phyloP scores from a whole-genome alignment of 2,113 vertebrate genomes.

The Saimiri boliviensis region DNA sequence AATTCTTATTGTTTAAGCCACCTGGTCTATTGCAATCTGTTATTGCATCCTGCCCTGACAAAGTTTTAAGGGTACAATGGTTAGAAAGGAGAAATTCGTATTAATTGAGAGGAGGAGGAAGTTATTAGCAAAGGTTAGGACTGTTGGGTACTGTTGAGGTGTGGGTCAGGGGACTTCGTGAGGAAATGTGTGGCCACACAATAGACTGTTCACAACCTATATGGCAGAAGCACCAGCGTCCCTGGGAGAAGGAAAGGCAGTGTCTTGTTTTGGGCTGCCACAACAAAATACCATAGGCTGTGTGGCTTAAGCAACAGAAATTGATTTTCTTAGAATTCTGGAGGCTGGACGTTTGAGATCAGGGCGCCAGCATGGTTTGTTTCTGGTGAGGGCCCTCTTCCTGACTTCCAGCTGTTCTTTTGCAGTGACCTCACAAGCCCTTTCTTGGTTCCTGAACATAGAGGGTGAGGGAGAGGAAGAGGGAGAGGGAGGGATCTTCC shows the following conservation, averaged over 20 bases:
- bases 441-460: not conserved
- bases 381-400: not conserved
- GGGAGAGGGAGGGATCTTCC: not conserved
- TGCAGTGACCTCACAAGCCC: not conserved
- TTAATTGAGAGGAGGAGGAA: not conserved
- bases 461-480: not conserved
- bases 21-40: not conserved
- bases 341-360: not conserved
- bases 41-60: not conserved
- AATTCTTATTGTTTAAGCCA: not conserved
- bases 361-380: too few relatives aligned
- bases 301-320: not conserved
- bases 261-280: not conserved
- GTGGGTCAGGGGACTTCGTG: not conserved
- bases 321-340: not conserved
- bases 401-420: not conserved
- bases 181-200: not conserved
- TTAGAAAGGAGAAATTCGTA: not conserved
- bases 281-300: not conserved
- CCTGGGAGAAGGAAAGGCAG: not conserved
- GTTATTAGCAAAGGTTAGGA: not conserved
- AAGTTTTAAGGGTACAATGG: not conserved
- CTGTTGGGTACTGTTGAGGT: not conserved
- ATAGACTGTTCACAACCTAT: not conserved
- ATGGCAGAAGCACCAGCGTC: not conserved